Base-by-base conservation (phyloP, 2,113 vertebrate species). In the Scomber scombrus region DNA sequence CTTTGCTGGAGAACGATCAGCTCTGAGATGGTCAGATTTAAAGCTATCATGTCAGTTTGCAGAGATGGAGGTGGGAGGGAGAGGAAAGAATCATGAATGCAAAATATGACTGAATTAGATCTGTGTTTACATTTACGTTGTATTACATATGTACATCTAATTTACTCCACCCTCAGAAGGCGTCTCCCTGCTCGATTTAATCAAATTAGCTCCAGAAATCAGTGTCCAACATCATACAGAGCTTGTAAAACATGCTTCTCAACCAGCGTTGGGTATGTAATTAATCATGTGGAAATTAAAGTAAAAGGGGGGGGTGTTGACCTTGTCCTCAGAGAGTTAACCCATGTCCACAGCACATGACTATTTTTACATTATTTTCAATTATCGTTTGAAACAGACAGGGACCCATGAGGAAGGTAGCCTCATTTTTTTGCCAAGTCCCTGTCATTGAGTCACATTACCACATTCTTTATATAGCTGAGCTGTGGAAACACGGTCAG, bases 331-430 rank as follows among this genome's bases (percentile, higher is more conserved):
- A 29, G 90, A 93, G 94, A 93, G 82, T 68, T 91, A 82, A 91
- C 93, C 88, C 89, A 71, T 69, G 89, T 90, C 85, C 81, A 21
- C 85, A 57, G 76, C 88, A 78, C 84, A 87, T 29, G 19, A 92
- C 91, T 94, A 93, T 94, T 95, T 94, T 94, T 93, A 94, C 90
- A 92, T 93, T 93, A 91, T 92, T 94, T 95, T 93, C 93, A 94
- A 95, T 94, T 94, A 95, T 94, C 89, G 78, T 85, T 86, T 86
- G 90, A 92, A 93, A 88, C 18, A 83, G 89, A 76, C 86, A 76
- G 75, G 64, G 87, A 70, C 89, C 92, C 92, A 66, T 86, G 91
- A 93, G 93, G 76, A 91, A 85, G 84, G 84, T 82, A 88, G 87
- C 85, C 84, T 85, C 49, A 85, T 91, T 93, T 92, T 26, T 88